phyloP scores from a whole-genome alignment of 2,888 invertebrate genomes.

The Dynastes tityus region DNA sequence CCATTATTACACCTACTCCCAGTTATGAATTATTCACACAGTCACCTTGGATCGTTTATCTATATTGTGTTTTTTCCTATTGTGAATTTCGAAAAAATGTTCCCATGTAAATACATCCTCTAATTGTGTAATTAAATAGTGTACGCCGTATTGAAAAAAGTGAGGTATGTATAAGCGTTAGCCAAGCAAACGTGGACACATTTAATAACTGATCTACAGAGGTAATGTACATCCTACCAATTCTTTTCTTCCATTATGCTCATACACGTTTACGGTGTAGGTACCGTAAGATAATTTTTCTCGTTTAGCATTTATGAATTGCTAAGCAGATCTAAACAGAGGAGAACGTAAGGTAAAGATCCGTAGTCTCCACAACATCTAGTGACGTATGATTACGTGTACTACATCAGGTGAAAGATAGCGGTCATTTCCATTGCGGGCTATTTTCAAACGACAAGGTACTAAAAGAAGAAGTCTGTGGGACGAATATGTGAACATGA shows the following conservation, averaged over 20 bases:
- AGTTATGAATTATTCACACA: no score
- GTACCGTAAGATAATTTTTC: slow-evolving; percentile 8
- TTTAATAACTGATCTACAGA: no score
- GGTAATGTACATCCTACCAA: background rate
- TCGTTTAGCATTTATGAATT: slow-evolving; percentile 35
- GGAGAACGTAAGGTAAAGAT: background rate
- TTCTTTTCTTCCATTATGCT: background rate
- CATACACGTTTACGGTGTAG: background rate
- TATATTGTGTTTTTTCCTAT: no score
- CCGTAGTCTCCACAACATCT: slow-evolving; percentile 19
- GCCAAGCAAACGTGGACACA: no score
- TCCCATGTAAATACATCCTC: no score
- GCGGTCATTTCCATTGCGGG: slow-evolving; percentile 45
- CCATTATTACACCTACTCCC: no score
- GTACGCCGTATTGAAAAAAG: no score
- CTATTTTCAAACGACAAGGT: slow-evolving; percentile 25
- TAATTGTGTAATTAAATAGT: no score
- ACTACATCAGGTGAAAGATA: slow-evolving; percentile 26
- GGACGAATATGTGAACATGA: slow-evolving; percentile 19
- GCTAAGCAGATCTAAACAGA: slow-evolving; percentile 16
- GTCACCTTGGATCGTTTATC: no score
- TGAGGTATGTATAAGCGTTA: no score
- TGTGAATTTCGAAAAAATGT: no score
- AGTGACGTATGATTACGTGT: slow-evolving; percentile 45
- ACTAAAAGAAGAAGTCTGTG: slow-evolving; percentile 27